These are phyloP conservation scores for Valencia hispanica DNA, from an alignment of 2,797 vertebrate species.

Conservation along the genomic window DNA sequence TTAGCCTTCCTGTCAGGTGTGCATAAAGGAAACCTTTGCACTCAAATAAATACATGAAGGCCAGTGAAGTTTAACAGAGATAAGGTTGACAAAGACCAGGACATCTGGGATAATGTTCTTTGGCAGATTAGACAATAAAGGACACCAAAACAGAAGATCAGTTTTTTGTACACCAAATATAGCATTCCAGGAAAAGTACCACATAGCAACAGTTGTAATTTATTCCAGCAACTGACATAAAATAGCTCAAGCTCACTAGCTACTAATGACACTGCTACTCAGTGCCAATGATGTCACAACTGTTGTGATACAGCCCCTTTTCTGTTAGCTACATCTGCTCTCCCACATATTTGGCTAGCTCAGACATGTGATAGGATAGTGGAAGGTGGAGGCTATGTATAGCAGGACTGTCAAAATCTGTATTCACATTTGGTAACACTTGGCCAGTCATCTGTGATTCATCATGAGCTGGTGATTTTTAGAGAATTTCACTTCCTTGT, in stretches of 20 bases:
- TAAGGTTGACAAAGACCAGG: no score
- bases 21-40: no score
- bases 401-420: slow-evolving; percentile 20
- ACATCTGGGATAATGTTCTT: no score
- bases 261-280: neutral
- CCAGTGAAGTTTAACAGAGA: no score
- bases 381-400: slow-evolving; percentile 9
- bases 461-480: slow-evolving; percentile 43
- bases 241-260: neutral
- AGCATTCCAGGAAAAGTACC: no score
- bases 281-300: neutral
- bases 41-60: no score
- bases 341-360: slow-evolving; percentile 13
- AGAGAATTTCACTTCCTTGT: slow-evolving; percentile 59
- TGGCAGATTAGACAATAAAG: no score
- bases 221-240: no score
- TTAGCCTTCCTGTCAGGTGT: no score
- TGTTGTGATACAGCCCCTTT: neutral
- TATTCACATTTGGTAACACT: neutral
- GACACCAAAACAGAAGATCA: no score
- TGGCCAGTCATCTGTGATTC: slow-evolving; percentile 33
- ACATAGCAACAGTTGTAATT: no score
- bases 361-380: slow-evolving; percentile 2
- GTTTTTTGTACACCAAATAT: no score
- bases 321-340: neutral